Evolutionary conservation across 1,140 invertebrate genomes (phyloP).

Genomic region (Schlechtendalia chinensis): DNA sequence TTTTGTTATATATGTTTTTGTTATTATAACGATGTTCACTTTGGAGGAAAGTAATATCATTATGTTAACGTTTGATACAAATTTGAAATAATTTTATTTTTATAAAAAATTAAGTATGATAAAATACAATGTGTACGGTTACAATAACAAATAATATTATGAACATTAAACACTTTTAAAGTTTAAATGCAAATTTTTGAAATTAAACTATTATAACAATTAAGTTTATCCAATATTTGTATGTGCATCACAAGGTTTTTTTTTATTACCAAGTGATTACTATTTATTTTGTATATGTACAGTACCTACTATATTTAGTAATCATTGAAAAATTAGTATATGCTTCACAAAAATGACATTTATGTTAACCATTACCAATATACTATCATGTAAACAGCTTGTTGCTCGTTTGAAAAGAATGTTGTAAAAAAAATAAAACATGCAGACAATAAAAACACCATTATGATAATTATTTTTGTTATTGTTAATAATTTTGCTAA

Average conservation of each 20-base stretch:
- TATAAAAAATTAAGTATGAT: conserved; percentile 25
- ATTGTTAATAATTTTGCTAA: conserved; percentile 1
- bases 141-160: conserved; percentile 26
- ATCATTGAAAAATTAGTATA: not conserved
- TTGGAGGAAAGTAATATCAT: conserved; percentile 50
- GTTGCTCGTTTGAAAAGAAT: conserved; percentile 20
- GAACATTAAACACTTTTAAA: not conserved
- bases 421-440: conserved; percentile 19
- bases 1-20: conserved; percentile 45
- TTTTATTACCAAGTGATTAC: conserved; percentile 28
- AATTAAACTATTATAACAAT: conserved; percentile 28
- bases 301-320: conserved; percentile 24
- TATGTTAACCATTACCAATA: not conserved
- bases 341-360: conserved; percentile 18
- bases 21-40: conserved; percentile 50
- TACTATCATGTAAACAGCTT: conserved; percentile 16
- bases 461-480: conserved; percentile 22
- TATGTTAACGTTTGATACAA: conserved; percentile 47
- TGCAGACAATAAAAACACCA: conserved; percentile 38
- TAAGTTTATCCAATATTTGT: conserved; percentile 27
- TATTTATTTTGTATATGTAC: conserved; percentile 40
- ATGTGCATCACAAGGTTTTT: conserved; percentile 35
- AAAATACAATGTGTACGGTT: conserved; percentile 27
- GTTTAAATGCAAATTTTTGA: conserved; percentile 9
- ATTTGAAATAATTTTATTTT: conserved; percentile 50